Conservation (phyloP, 2,797 vertebrate species). For the Calcarius lapponicus region DNA sequence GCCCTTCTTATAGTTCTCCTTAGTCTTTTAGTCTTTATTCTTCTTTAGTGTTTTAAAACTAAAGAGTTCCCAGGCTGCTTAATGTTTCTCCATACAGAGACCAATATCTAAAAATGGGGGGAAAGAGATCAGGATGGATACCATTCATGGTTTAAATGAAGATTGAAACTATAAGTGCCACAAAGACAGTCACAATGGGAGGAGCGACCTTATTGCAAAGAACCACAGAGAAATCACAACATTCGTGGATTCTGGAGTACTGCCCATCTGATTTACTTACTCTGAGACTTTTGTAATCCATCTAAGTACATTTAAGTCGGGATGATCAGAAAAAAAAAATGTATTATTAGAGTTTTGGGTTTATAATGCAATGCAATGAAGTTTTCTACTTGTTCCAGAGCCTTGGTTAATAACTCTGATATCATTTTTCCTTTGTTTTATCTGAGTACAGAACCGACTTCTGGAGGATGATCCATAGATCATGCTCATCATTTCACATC, state of each 20-base stretch:
- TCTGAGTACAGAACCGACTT: neutral
- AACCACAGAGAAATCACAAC: neutral
- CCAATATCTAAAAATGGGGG: neutral
- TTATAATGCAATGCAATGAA: neutral
- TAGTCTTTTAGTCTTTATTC: neutral
- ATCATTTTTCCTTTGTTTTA: neutral
- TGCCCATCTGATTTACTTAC: neutral
- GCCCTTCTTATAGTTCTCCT: neutral
- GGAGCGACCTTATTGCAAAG: neutral
- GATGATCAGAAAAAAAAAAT: neutral
- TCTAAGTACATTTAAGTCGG: neutral
- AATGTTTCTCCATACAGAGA: neutral
- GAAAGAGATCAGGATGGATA: neutral
- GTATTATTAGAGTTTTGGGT: neutral
- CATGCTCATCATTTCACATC: neutral
- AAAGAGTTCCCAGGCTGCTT: neutral
- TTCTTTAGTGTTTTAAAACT: neutral
- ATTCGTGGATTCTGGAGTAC: neutral
- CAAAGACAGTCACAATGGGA: neutral
- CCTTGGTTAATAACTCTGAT: neutral
- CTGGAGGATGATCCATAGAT: neutral
- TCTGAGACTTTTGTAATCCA: neutral
- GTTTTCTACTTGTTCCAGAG: neutral
- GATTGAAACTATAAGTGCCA: neutral
- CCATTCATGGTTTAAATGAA: neutral